Percentiles rank a stretch among this genome's conserved stretches.
phyloP scores from a whole-genome alignment of 1,140 invertebrate genomes.

The Achatina immaculata region DNA sequence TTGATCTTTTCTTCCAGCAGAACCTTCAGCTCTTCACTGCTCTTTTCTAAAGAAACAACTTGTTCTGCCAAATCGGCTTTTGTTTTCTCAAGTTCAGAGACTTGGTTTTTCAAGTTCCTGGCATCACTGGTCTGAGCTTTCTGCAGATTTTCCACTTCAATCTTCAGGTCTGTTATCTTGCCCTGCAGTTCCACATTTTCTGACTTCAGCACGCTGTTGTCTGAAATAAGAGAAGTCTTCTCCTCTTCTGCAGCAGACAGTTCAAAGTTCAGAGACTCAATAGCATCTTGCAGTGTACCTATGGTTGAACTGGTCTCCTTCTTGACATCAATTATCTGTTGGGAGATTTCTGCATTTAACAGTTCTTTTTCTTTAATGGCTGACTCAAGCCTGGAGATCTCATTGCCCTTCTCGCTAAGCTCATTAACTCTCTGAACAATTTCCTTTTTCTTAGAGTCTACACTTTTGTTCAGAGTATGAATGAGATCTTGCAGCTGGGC shows the following conservation, averaged over 20 bases:
- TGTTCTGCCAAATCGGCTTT: not conserved
- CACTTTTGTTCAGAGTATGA: not conserved
- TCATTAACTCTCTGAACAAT: conserved; percentile 21
- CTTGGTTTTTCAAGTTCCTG: not conserved
- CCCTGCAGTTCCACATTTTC: not conserved
- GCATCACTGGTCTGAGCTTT: no score
- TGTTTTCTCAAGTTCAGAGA: not conserved
- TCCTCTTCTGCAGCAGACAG: conserved; percentile 15
- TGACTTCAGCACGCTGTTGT: not conserved
- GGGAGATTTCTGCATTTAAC: no score
- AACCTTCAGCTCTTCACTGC: not conserved
- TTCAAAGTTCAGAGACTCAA: conserved; percentile 36
- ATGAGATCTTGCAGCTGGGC: conserved; percentile 13
- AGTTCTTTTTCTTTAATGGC: not conserved
- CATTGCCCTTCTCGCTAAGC: not conserved
- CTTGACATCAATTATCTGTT: not conserved
- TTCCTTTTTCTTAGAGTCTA: conserved; percentile 13
- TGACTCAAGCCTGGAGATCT: not conserved
- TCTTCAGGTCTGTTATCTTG: not conserved
- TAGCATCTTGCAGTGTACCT: conserved; percentile 29
- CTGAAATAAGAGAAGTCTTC: not conserved
- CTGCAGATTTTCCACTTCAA: not conserved
- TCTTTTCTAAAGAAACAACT: not conserved
- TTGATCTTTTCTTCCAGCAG: not conserved
- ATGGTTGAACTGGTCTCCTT: conserved; percentile 22